phyloP scores from a whole-genome alignment of 2,888 invertebrate genomes.

The Drosophila greeni region DNA sequence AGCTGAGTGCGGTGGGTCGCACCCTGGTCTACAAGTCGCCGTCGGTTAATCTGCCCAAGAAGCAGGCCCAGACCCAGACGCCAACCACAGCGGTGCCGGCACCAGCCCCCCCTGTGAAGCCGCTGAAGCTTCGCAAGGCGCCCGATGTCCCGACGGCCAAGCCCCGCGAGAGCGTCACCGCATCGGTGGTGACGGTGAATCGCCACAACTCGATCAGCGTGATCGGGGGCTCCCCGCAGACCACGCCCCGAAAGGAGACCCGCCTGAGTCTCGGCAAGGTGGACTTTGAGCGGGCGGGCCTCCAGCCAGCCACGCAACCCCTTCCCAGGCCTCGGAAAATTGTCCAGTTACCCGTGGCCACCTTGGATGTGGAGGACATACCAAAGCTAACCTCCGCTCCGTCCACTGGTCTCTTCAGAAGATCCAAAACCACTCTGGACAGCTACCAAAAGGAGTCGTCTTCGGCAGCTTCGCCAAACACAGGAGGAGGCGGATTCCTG shows the following conservation, averaged over 20 bases:
- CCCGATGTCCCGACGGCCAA: slow-evolving; percentile 75
- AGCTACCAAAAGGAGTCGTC: slow-evolving; percentile 44
- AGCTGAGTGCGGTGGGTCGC: slow-evolving; percentile 75
- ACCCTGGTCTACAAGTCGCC: slow-evolving; percentile 79
- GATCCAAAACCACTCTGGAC: slow-evolving; percentile 77
- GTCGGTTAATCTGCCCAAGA: slow-evolving; percentile 75
- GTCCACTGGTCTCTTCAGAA: slow-evolving; percentile 68
- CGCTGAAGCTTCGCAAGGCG: slow-evolving; percentile 73
- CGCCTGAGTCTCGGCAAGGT: slow-evolving; percentile 73
- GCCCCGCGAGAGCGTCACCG: slow-evolving; percentile 55
- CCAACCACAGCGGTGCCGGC: slow-evolving; percentile 61
- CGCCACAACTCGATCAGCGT: slow-evolving; percentile 60
- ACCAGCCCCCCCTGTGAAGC: slow-evolving; percentile 33
- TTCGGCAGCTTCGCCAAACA: slow-evolving; percentile 5
- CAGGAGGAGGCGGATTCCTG: slow-evolving; percentile 55
- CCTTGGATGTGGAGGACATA: slow-evolving; percentile 72
- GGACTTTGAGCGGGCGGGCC: slow-evolving; percentile 71
- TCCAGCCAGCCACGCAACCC: slow-evolving; percentile 69
- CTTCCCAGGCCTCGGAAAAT: slow-evolving; percentile 74
- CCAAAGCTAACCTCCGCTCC: slow-evolving; percentile 40
- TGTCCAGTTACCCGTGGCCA: slow-evolving; percentile 74
- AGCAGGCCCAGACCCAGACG: slow-evolving; percentile 71
- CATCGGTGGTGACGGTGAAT: slow-evolving; percentile 58
- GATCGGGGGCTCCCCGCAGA: slow-evolving; percentile 61
- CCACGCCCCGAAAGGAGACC: slow-evolving; percentile 68